Conservation (phyloP, 2,888 invertebrate genomes). For the Heteromurus nitidus region DNA sequence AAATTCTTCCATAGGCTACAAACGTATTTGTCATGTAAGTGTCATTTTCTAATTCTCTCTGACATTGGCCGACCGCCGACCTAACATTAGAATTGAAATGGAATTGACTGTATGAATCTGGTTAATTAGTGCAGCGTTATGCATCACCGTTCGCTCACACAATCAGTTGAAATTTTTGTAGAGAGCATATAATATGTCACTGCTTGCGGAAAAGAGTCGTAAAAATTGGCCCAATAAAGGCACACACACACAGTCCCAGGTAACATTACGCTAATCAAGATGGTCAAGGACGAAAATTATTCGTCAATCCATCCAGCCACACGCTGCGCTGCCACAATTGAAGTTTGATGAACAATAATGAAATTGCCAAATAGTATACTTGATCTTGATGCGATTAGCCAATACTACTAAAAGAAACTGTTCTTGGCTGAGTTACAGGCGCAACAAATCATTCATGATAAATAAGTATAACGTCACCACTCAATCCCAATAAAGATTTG, state of each 20-base stretch:
- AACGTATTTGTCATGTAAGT: background rate
- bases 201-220: background rate
- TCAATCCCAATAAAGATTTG: slow-evolving; percentile 14
- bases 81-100: slow-evolving; percentile 6
- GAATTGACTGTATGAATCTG: slow-evolving; percentile 13
- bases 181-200: slow-evolving; percentile 1
- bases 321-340: slow-evolving; percentile 5
- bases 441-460: slow-evolving; percentile 10
- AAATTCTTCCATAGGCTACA: background rate
- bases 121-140: slow-evolving; percentile 29
- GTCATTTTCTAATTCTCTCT: background rate
- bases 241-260: background rate
- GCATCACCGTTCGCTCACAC: too few relatives aligned
- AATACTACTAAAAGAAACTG: slow-evolving; percentile 14
- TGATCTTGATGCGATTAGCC: slow-evolving; percentile 26
- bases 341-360: slow-evolving; percentile 14
- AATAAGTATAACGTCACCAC: background rate
- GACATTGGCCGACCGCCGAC: background rate
- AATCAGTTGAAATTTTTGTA: background rate
- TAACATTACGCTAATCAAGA: slow-evolving; percentile 19
- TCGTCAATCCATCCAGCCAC: slow-evolving; percentile 16
- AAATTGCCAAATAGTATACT: slow-evolving; percentile 35
- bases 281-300: slow-evolving; percentile 31
- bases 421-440: background rate
- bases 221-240: background rate